Base-by-base conservation (phyloP, 2,797 vertebrate genomes). In the Labroides dimidiatus region DNA sequence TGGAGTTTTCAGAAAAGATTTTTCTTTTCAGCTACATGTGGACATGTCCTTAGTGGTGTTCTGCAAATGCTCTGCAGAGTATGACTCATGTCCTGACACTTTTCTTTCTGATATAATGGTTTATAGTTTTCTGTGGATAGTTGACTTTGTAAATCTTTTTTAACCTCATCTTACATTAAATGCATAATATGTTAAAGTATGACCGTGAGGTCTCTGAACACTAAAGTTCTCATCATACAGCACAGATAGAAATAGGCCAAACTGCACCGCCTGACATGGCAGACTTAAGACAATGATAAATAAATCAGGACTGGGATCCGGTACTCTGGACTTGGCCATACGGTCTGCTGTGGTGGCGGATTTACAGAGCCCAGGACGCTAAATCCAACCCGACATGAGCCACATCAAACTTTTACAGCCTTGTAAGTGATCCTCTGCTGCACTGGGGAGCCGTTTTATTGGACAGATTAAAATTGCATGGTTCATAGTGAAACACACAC, bases 381-480 rank as follows among this genome's bases (percentile, higher is more conserved):
- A 85, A 90, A 91, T 89, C 75, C 77, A 83, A 84, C 54, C 81
- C 89, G 89, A 93, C 89, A 90, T 84, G 80, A 74, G 69, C 72
- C 23, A 16, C 85, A 89, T 92, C 77, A 91, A 90, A 91, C 63
- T 85, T 92, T 92, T 87, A 90, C 66, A 59, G 72, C 65, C 61
- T 67, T 89, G 85, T 89, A 91, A 92, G 85, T 9, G 80, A 92
- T 90, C 84, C 52, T 19, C 74, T 67, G 72, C 64, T 61, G 65
- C 84, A 64, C 63, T 57, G 60, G 77, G 75, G 63, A 79, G 49
- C 69, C 37, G 62, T 84, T 92, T 90, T 87, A 89, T 88, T 86
- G 82, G 77, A 78, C 51, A 56, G 75, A 90, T 89, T 92, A 91
- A 90, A 92, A 90, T 80, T 89, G 83, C 85, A 90, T 88, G 84